Conservation (phyloP, 2,888 invertebrate species). For the Malthinus seriepunctatus region DNA sequence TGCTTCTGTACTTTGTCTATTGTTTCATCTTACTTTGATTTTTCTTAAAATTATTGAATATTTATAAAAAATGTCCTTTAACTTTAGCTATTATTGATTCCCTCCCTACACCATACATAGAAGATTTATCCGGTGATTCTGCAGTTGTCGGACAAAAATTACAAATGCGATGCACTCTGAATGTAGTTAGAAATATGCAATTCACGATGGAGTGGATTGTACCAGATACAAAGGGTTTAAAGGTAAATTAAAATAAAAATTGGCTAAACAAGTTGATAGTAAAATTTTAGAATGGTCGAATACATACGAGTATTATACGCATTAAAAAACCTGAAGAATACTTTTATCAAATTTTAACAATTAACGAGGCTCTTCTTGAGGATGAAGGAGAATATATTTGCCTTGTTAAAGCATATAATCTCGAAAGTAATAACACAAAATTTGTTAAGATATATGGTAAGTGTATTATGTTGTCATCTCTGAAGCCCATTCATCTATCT, state of each 20-base stretch:
- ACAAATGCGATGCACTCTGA: conserved; percentile 45
- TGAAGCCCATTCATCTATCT: too few species aligned
- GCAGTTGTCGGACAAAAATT: conserved; percentile 46
- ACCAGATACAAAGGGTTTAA: conserved; percentile 35
- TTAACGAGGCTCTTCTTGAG: conserved; percentile 34
- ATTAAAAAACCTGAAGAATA: not conserved
- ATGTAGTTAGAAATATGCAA: conserved; percentile 31
- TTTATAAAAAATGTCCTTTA: not conserved
- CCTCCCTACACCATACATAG: conserved; percentile 33
- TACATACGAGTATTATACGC: conserved; percentile 1
- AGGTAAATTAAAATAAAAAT: conserved; percentile 17
- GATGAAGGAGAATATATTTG: conserved; percentile 49
- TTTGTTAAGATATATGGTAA: conserved; percentile 27
- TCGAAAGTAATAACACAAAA: conserved; percentile 32
- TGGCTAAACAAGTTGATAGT: not conserved
- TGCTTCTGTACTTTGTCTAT: conserved; percentile 21
- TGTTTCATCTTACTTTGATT: conserved; percentile 5
- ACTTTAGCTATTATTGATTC: conserved; percentile 31
- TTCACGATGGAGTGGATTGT: conserved; percentile 46
- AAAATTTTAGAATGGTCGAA: conserved; percentile 11
- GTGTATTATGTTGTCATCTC: too few species aligned
- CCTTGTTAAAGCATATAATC: conserved; percentile 42
- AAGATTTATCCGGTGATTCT: conserved; percentile 40
- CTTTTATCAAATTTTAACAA: conserved; percentile 30
- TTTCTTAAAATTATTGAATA: not conserved